Evolutionary conservation across 2,888 invertebrate species (phyloP).

Genomic region (Nephrocerus scutellatus): DNA sequence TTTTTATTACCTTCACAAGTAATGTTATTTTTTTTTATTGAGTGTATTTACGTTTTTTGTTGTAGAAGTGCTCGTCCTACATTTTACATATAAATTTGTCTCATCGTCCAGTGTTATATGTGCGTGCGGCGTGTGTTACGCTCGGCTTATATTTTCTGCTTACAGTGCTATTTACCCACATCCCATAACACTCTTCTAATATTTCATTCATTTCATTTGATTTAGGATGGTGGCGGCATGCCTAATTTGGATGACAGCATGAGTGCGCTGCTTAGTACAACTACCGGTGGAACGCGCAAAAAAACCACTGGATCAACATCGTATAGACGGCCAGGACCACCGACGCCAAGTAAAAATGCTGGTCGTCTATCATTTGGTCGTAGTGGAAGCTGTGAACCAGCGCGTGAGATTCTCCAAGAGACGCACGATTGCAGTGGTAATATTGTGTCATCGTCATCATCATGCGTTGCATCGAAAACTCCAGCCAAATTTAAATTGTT

Average conservation of each 20-base stretch:
- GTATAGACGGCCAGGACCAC: conserved; percentile 79
- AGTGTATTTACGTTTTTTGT: too few relatives aligned
- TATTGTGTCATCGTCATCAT: conserved; percentile 43
- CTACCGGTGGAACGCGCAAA: conserved; percentile 41
- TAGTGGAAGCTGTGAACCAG: conserved; percentile 33
- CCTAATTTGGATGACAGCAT: conserved; percentile 41
- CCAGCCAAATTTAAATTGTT: conserved; percentile 60
- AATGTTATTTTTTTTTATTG: too few relatives aligned
- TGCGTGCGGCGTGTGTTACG: too few relatives aligned
- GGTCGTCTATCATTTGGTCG: conserved; percentile 59
- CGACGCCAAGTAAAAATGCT: conserved; percentile 79
- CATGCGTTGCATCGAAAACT: conserved; percentile 55
- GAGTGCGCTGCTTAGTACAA: conserved; percentile 44
- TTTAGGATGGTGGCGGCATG: conserved; percentile 36
- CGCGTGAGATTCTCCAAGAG: conserved; percentile 56
- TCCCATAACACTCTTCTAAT: too few relatives aligned
- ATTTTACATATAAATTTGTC: too few relatives aligned
- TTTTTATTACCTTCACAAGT: too few relatives aligned
- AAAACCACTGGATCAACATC: conserved; percentile 58
- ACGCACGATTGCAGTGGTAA: conserved; percentile 41
- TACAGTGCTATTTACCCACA: too few relatives aligned
- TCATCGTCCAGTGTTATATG: too few relatives aligned
- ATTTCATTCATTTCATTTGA: too few relatives aligned
- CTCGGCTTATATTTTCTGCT: too few relatives aligned
- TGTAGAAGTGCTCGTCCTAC: too few relatives aligned